phyloP scores from a whole-genome alignment of 2,113 vertebrate species.

The Kryptolebias marmoratus region DNA sequence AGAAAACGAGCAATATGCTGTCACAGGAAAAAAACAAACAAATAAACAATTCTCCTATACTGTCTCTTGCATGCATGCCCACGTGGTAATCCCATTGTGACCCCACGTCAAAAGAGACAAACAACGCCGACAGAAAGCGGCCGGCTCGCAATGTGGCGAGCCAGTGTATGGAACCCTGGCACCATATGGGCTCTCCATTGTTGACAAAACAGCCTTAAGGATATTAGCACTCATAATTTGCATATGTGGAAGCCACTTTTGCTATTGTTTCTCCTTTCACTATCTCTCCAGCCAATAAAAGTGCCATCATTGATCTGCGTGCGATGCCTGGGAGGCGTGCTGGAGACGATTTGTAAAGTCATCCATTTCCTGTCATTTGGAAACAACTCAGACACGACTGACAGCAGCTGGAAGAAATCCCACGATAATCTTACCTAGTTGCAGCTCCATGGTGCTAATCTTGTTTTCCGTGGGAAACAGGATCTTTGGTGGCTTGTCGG shows the following conservation, averaged over 20 bases:
- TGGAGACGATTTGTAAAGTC: conserved; percentile 60
- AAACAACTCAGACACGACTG: conserved; percentile 42
- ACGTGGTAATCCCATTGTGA: conserved; percentile 47
- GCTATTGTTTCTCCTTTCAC: conserved; percentile 26
- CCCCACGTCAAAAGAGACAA: conserved; percentile 75
- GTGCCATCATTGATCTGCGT: conserved; percentile 57
- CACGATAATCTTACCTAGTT: conserved; percentile 87
- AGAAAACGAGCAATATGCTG: conserved; percentile 75
- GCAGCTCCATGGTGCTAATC: conserved; percentile 90
- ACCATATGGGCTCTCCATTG: conserved; percentile 74
- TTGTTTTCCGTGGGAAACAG: conserved; percentile 92
- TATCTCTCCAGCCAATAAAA: conserved; percentile 47
- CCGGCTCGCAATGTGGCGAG: conserved; percentile 65
- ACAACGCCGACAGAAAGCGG: conserved; percentile 58
- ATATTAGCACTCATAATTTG: conserved; percentile 56
- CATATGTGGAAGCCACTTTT: conserved; percentile 54
- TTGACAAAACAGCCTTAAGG: conserved; percentile 74
- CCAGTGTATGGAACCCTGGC: conserved; percentile 49
- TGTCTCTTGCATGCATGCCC: conserved; percentile 33
- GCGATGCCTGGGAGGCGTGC: conserved; percentile 49
- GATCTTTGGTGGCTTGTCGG: conserved; percentile 95
- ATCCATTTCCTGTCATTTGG: conserved; percentile 62
- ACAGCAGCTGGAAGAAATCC: conserved; percentile 58
- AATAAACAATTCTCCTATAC: conserved; percentile 40
- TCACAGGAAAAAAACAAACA: conserved; percentile 43